Evolutionary conservation across 1,140 invertebrate genomes (phyloP), one percentile per base, ranked within the genome.

Genomic region (Nasonia giraulti): DNA sequence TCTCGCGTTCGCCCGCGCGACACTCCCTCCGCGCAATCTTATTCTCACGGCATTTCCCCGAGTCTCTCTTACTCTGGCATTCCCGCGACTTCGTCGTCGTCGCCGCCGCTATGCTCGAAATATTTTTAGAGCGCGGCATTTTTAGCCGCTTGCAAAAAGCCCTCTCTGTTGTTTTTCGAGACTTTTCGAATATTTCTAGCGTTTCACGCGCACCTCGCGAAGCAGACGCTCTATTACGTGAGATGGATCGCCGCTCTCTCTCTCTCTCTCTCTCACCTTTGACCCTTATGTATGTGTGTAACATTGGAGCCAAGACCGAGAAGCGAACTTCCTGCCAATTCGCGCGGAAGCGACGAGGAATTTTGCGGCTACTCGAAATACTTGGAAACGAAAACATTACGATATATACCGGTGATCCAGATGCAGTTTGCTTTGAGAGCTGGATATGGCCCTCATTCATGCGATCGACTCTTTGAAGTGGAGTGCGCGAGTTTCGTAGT

Each of bases 71-170:
- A 55, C 84, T 84, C 83, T 85, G 81, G 76, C 86, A 79, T 76
- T 76, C 85, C 89, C 88, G 78, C 40, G n/a, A 4, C 17, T 27
- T 27, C 27, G 1, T 17, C 50, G 12, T 20, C 50, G 55, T 17
- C 82, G 68, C 79, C 79, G 40, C 50, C 47, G 86, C 86, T 87
- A 89, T 83, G 87, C 89, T 88, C 84, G 89, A 87, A 84, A 90
- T 91, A 91, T 91, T 91, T 91, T 91, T 91, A 91, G 91, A 88
- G 80, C 74, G 66, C 76, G 85, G 84, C 88, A 87, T 89, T 90
- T 90, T 91, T 90, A 90, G 89, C 87, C 87, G 80, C 80, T 79
- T 83, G 85, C 86, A 86, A 88, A 88, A 88, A 86, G 78, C 80
- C 66, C 74, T 12, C 75, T 80, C 31, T 40, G 73, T 40, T 40